Base-by-base conservation (phyloP, 1,140 invertebrate genomes). In the Eumeta japonica region DNA sequence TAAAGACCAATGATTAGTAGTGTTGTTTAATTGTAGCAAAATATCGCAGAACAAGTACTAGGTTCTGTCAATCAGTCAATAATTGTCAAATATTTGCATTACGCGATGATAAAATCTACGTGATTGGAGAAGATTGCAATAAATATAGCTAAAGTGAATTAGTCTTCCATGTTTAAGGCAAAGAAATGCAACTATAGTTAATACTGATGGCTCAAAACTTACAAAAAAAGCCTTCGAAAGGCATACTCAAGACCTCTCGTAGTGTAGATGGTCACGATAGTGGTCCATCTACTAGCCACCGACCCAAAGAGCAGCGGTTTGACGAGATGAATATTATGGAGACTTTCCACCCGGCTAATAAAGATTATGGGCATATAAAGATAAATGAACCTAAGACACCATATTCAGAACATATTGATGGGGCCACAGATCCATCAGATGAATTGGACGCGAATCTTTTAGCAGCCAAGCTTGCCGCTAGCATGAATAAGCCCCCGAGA, bases 361-460 rank as follows among this genome's bases (percentile, higher is more conserved):
- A 99, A 78, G 96, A 98, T 77, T 99, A 99, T 77, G 97, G 97
- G 7, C 94, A 97, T 60, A 99, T 99, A 94, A 99, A 99, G 80
- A 95, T 98, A 38, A 93, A 97, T 56, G 96, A 98, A 73, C 93
- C 95, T 20, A 93, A 97, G 77, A 99, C 97, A 7, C 97, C 97
- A 1, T 99, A 88, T 59, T 74, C 71, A 3, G 72, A 77, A 45
- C 86, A 89, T 47, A 82, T 85, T 38, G 84, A 87, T 39, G 81
- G 83, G 18, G 86, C 88, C 41, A 76, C 78, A 20, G 81, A 85
- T 40, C 82, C 85, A 30, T 77, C 83, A 52, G 87, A 89, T 64
- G 81, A 85, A 42, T 67, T 92, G 43, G 89, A 94, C 71, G 85
- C 89, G 2, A 79, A 82, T 35, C 77, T 85, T 36, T 68, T 95